A percentile compares a stretch with the other conserved stretches of the same genome.
Conservation (phyloP, 2,888 invertebrate species). For the Altica lythri region DNA sequence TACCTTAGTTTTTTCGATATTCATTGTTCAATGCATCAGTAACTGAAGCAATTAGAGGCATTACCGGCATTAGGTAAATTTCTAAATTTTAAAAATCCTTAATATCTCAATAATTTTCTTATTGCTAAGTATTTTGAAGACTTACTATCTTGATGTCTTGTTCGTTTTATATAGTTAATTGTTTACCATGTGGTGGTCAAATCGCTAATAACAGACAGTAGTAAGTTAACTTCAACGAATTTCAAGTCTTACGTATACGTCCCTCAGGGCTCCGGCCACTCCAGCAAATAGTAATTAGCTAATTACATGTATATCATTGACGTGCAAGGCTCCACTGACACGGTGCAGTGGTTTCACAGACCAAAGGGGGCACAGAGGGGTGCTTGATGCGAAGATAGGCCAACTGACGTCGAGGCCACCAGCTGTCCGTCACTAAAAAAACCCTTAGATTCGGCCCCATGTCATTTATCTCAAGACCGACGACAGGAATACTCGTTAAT, state of each 20-base stretch:
- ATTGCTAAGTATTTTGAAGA: no score
- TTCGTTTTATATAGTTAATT: no score
- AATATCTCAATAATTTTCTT: no score
- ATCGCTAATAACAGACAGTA: no score
- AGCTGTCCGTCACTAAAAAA: conserved; percentile 38
- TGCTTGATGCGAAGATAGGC: conserved; percentile 18
- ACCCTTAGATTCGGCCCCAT: conserved; percentile 36
- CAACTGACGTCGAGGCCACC: conserved; percentile 29
- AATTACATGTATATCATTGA: conserved; percentile 44
- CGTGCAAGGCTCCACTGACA: conserved; percentile 33
- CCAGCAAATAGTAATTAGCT: conserved; percentile 43
- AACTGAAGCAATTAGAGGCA: no score
- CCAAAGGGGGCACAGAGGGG: neutral
- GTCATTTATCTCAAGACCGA: conserved; percentile 46
- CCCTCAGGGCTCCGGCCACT: conserved; percentile 21
- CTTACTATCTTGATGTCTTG: no score
- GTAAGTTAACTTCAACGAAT: no score
- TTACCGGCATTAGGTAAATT: no score
- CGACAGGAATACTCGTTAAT: conserved; percentile 40
- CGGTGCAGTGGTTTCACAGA: conserved; percentile 35
- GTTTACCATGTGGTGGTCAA: no score
- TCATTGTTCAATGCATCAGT: no score
- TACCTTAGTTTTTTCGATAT: no score
- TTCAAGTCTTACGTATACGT: neutral
- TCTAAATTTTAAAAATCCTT: no score